phyloP scores from a whole-genome alignment of 2,888 invertebrate genomes.

The Platycheirus rosarum region DNA sequence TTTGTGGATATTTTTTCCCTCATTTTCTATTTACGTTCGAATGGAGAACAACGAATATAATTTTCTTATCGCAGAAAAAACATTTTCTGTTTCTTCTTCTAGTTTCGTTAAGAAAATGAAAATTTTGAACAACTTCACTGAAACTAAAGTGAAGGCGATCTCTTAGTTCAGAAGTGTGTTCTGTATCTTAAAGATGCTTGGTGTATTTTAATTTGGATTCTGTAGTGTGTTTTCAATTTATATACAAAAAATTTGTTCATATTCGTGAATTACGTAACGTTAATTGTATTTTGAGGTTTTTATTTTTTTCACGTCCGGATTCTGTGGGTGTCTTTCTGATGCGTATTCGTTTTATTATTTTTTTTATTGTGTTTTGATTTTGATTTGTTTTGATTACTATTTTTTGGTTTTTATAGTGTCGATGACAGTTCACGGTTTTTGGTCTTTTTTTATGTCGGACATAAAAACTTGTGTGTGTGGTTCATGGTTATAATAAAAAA shows the following conservation, averaged over 20 bases:
- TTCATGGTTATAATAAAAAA: slow-evolving; percentile 7
- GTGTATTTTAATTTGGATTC: slow-evolving; percentile 3
- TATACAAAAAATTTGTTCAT: too few species aligned
- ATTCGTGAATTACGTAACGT: slow-evolving; percentile 32
- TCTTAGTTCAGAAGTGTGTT: slow-evolving; percentile 21
- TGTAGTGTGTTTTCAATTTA: not conserved
- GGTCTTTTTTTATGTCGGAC: not conserved
- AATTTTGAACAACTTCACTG: slow-evolving; percentile 56
- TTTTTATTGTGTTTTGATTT: slow-evolving; percentile 20
- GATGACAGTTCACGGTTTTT: slow-evolving; percentile 22
- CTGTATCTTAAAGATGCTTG: slow-evolving; percentile 17
- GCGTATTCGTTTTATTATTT: not conserved
- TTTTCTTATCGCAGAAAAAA: slow-evolving; percentile 59
- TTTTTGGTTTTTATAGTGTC: slow-evolving; percentile 1
- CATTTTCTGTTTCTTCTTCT: not conserved
- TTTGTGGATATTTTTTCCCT: slow-evolving; percentile 64
- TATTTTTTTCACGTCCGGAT: slow-evolving; percentile 1
- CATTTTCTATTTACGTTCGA: slow-evolving; percentile 70
- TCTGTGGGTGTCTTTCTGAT: slow-evolving; percentile 10
- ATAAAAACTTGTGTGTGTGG: not conserved
- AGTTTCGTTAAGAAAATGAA: slow-evolving; percentile 38
- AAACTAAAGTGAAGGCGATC: slow-evolving; percentile 43
- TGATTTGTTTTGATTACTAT: slow-evolving; percentile 47
- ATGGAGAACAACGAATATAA: slow-evolving; percentile 14
- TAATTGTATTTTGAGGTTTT: slow-evolving; percentile 13